Base-by-base conservation (phyloP, 1,140 invertebrate genomes). In the Holcopasites calliopsidis region DNA sequence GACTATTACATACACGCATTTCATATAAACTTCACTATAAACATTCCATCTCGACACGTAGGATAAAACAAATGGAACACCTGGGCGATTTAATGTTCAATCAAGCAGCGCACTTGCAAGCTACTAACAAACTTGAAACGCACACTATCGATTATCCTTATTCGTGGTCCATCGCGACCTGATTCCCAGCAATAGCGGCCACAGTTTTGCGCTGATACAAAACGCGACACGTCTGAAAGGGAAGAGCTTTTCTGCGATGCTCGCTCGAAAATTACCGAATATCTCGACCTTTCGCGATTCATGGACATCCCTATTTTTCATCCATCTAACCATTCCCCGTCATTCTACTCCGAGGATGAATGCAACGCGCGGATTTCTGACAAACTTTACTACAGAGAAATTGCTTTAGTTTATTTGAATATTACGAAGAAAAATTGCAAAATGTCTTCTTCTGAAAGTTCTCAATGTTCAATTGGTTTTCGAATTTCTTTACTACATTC, bases 141-240 rank as follows among this genome's bases (percentile, higher is more conserved):
- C 28, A 18, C 10, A 65, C 23, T 23, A n/a, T 49, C 44, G n/a
- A n/a, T 21, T 42, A 16, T 49, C n/a, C 5, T 5, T 8, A 1
- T 1, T 8, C 7, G 6, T 23, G 35, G 3, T 23, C 33, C 21
- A 31, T 13, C 18, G 16, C 47, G 62, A 80, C 62, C 76, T 31
- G 62, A 58, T 74, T 80, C 42, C 52, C 40, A 79, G 62, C 78
- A 80, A 74, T 80, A 44, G 61, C 16, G 23, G 62, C 44, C 16
- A 73, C 70, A 44, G 64, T 78, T 79, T 79, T 77, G 10, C 50
- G 40, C 55, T 47, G 55, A 66, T 50, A 31, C 5, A 35, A 16
- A n/a, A 21, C 38, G 23, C 4, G 18, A 31, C 49, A 78, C 49
- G 11, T 44, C 58, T 38, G 68, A 79, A 68, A 79, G 57, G 62